Percentiles rank a stretch among this genome's conserved stretches.
These are phyloP conservation scores for Meloidogyne hapla DNA, from an alignment of 1,140 invertebrate species.

Conservation along the genomic window DNA sequence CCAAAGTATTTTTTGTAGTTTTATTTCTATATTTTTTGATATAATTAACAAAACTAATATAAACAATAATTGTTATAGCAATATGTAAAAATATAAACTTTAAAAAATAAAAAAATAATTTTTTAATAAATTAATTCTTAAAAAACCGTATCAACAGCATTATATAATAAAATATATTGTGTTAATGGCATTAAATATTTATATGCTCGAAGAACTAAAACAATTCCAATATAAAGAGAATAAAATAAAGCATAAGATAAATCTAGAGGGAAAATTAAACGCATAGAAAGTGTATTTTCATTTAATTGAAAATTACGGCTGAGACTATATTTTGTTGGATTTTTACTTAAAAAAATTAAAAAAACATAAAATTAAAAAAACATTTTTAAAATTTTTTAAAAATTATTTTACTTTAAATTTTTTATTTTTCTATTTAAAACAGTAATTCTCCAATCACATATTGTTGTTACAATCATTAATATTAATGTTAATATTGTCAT, in stretches of 20 bases:
- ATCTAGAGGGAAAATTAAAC: conserved; percentile 20
- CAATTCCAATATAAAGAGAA: not conserved
- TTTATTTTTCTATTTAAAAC: conserved; percentile 13
- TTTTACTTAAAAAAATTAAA: conserved; percentile 1
- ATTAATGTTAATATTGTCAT: conserved; percentile 10
- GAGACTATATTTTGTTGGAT: conserved; percentile 15
- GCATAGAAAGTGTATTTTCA: conserved; percentile 23
- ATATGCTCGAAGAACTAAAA: not conserved
- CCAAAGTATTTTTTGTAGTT: not conserved
- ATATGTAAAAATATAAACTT: conserved; percentile 19
- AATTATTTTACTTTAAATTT: not conserved
- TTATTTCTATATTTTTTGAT: not conserved
- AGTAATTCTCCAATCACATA: conserved; percentile 21
- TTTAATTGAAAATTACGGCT: conserved; percentile 19
- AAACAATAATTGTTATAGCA: not conserved
- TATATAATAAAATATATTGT: not conserved
- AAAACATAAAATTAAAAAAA: no score
- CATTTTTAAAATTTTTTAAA: not conserved
- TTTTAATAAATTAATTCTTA: no score
- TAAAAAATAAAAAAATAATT: not conserved
- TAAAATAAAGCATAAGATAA: conserved; percentile 21
- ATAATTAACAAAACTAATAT: conserved; percentile 21
- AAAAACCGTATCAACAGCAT: not conserved
- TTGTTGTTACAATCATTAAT: conserved; percentile 14
- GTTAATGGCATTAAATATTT: not conserved